Evolutionary conservation across 1,140 invertebrate genomes (phyloP).

Genomic region (Melanaphis sacchari): DNA sequence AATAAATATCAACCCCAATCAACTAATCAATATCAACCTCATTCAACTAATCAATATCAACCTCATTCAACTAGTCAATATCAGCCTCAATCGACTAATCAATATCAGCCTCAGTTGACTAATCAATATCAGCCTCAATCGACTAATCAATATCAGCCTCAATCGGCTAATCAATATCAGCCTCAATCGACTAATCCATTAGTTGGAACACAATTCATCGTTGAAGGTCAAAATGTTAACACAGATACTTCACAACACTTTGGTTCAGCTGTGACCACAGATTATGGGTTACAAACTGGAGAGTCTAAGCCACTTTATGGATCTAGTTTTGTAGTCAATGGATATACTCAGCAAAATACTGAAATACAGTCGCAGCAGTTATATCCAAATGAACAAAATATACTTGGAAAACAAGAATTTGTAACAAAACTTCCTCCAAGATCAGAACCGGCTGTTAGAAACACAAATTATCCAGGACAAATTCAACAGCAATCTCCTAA

Average conservation of each 20-base stretch:
- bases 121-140: not conserved
- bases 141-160: not conserved
- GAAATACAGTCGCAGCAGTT: not conserved
- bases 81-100: not conserved
- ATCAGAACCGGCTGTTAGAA: not conserved
- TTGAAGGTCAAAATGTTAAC: not conserved
- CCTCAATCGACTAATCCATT: not conserved
- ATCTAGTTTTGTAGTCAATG: slow-evolving; percentile 16
- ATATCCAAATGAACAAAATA: not conserved
- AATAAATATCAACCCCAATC: not conserved
- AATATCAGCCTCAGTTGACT: not conserved
- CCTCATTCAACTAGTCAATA: not conserved
- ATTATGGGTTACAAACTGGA: slow-evolving; percentile 17
- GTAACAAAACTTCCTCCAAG: not conserved
- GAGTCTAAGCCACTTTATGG: slow-evolving; percentile 3
- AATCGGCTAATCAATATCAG: not conserved
- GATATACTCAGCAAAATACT: not conserved
- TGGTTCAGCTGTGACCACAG: not conserved
- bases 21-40: not conserved
- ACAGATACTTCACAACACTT: not conserved
- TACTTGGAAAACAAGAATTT: not conserved
- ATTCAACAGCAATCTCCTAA: not conserved
- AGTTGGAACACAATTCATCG: slow-evolving; percentile 14
- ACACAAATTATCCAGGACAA: slow-evolving; percentile 18
- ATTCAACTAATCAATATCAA: not conserved